Percentiles rank a stretch among this genome's conserved stretches.
These are phyloP conservation scores for Lophura nycthemera DNA, from an alignment of 2,113 vertebrate genomes.

Conservation along the genomic window DNA sequence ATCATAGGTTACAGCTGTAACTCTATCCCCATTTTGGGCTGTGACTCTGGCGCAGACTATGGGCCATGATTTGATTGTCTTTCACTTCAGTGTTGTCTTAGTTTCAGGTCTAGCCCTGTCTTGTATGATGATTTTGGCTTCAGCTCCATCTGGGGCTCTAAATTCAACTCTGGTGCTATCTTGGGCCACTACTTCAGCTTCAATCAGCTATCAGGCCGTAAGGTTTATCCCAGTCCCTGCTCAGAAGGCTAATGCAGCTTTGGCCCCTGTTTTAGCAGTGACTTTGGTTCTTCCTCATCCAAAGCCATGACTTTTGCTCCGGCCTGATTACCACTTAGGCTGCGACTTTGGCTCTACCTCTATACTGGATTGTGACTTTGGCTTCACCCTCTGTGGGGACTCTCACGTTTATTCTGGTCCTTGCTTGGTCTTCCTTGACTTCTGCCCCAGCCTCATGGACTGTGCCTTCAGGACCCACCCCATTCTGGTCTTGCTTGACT, in stretches of 20 bases:
- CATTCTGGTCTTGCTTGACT: neutral
- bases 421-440: neutral
- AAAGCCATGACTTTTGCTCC: neutral
- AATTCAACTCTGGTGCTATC: neutral
- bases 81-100: neutral
- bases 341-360: neutral
- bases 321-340: neutral
- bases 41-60: neutral
- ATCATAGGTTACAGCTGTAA: neutral
- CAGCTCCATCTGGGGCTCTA: neutral
- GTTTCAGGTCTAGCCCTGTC: neutral
- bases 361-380: neutral
- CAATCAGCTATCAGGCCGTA: neutral
- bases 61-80: neutral
- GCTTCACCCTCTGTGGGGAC: neutral
- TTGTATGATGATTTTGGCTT: neutral
- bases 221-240: neutral
- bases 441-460: neutral
- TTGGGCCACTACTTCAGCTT: neutral
- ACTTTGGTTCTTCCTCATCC: neutral
- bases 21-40: neutral
- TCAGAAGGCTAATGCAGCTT: neutral
- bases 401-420: neutral
- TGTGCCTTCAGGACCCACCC: neutral
- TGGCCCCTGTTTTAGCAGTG: neutral